phyloP scores from a whole-genome alignment of 2,797 vertebrate genomes.

The Propithecus deckenii region DNA sequence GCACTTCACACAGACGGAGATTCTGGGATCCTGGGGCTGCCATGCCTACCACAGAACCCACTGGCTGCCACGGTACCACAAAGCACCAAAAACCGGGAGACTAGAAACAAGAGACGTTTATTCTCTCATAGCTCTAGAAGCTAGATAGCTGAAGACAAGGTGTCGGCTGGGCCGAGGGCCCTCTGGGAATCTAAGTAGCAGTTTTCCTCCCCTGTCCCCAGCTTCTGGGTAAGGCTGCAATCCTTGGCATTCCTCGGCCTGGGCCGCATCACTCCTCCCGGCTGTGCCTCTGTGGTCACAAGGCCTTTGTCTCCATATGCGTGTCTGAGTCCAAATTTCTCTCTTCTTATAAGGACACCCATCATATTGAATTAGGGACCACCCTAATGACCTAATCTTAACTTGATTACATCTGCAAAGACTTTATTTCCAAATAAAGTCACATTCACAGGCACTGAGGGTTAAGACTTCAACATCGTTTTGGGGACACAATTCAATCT shows the following conservation, averaged over 20 bases:
- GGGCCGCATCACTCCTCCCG: accelerated
- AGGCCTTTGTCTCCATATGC: neutral
- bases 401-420: neutral
- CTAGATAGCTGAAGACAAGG: neutral
- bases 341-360: neutral
- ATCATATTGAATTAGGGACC: neutral
- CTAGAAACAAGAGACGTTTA: neutral
- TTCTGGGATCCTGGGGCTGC: neutral
- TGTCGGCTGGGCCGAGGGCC: neutral
- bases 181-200: neutral
- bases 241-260: neutral
- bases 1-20: neutral
- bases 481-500: too few relatives aligned
- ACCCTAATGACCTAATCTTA: neutral
- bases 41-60: too few relatives aligned
- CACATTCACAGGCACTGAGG: neutral
- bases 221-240: neutral
- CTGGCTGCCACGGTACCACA: neutral
- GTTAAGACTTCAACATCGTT: neutral
- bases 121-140: neutral
- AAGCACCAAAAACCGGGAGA: neutral
- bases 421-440: neutral
- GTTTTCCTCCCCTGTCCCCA: neutral
- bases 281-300: neutral
- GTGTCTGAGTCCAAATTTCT: neutral